Evolutionary conservation across 2,888 invertebrate species (phyloP).

Genomic region (Meiosimyza platycephala): DNA sequence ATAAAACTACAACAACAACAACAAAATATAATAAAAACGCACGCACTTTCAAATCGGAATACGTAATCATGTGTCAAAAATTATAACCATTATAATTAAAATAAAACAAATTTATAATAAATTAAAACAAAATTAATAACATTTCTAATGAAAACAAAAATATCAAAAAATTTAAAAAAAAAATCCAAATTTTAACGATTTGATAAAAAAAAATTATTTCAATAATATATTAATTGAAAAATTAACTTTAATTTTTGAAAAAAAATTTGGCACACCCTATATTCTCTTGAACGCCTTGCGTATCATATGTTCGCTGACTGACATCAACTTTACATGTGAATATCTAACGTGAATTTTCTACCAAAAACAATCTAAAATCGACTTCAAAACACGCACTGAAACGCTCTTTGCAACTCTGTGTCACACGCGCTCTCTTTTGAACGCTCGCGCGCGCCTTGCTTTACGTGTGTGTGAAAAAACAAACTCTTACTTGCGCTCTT

Average conservation of each 20-base stretch:
- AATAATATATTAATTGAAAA: not conserved
- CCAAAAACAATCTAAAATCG: not conserved
- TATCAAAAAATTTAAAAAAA: conserved; percentile 18
- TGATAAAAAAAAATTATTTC: not conserved
- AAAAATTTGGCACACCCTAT: not conserved
- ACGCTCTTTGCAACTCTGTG: too few species aligned
- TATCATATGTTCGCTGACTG: conserved; percentile 32
- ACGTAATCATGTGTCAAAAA: conserved; percentile 28
- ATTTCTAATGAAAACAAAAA: conserved; percentile 5
- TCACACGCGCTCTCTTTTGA: not conserved
- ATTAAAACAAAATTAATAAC: conserved; percentile 1
- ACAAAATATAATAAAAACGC: conserved; percentile 14
- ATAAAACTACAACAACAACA: conserved; percentile 34
- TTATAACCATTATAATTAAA: conserved; percentile 31
- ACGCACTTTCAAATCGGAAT: conserved; percentile 14
- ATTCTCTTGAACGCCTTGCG: not conserved
- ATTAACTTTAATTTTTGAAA: not conserved
- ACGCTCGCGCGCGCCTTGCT: not conserved
- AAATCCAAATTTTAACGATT: conserved; percentile 18
- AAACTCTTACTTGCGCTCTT: not conserved
- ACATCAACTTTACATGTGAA: conserved; percentile 28
- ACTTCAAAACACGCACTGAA: conserved; percentile 2
- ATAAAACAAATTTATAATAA: conserved; percentile 33
- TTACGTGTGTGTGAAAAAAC: not conserved
- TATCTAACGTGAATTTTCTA: not conserved